Conservation (phyloP, 2,113 vertebrate species). For the Empidonax alnorum region DNA sequence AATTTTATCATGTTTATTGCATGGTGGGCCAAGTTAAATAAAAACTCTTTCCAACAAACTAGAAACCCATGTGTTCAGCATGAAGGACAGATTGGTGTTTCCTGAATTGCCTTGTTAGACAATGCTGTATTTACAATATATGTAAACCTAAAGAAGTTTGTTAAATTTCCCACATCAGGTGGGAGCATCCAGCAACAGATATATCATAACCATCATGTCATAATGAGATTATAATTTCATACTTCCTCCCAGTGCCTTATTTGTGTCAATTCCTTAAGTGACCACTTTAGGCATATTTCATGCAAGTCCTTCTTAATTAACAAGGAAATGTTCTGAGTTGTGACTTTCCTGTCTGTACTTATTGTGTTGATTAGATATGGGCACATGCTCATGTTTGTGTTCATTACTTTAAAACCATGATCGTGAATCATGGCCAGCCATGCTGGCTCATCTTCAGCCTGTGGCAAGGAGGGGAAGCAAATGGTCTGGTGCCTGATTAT, state of each 20-base stretch:
- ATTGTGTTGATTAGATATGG: not conserved
- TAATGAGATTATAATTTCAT: not conserved
- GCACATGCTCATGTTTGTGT: not conserved
- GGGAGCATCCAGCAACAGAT: not conserved
- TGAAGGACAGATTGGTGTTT: not conserved
- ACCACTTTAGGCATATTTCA: not conserved
- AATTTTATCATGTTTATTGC: not conserved
- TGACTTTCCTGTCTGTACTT: not conserved
- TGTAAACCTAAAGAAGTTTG: not conserved
- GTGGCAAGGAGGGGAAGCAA: not conserved
- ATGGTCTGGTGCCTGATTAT: not conserved
- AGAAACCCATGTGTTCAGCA: not conserved
- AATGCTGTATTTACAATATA: not conserved
- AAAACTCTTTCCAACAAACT: not conserved
- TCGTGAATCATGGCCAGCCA: not conserved
- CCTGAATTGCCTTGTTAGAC: not conserved
- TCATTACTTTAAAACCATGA: not conserved
- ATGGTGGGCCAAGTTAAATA: not conserved
- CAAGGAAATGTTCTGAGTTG: not conserved
- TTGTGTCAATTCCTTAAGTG: conserved; percentile 15
- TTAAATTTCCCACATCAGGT: not conserved
- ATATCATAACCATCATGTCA: not conserved
- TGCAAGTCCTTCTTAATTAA: conserved; percentile 3
- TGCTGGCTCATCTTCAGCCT: not conserved
- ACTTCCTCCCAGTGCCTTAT: not conserved